Evolutionary conservation across 2,113 vertebrate species (phyloP).

Genomic region (Labrus mixtus): DNA sequence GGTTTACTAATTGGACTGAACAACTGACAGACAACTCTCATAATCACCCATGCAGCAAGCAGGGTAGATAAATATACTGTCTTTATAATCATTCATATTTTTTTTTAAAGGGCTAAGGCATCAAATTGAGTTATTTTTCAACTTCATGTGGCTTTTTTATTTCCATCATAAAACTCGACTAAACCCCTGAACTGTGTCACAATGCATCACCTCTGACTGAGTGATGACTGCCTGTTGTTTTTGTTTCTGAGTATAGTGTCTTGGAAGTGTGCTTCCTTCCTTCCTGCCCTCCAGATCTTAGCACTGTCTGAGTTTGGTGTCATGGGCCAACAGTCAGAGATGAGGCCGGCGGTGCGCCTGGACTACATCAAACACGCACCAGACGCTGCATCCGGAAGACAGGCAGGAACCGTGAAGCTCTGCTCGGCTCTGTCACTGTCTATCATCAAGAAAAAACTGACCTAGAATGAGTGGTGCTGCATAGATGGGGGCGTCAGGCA

Average conservation of each 20-base stretch:
- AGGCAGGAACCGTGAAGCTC: slow-evolving; percentile 70
- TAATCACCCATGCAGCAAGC: neutral
- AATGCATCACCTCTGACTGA: slow-evolving; percentile 37
- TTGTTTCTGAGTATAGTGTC: slow-evolving; percentile 44
- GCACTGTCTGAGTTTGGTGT: slow-evolving; percentile 63
- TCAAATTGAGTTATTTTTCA: slow-evolving; percentile 2
- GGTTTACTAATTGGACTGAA: too few relatives aligned
- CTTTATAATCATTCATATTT: too few relatives aligned
- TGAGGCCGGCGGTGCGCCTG: slow-evolving; percentile 55
- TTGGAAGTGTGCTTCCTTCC: slow-evolving; percentile 70
- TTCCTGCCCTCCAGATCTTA: slow-evolving; percentile 60
- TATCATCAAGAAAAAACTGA: slow-evolving; percentile 55
- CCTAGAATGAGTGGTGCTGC: slow-evolving; percentile 32
- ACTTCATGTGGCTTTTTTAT: slow-evolving; percentile 6
- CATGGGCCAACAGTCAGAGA: slow-evolving; percentile 57
- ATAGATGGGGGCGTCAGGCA: slow-evolving; percentile 32
- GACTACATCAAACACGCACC: slow-evolving; percentile 72
- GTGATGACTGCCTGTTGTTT: slow-evolving; percentile 66
- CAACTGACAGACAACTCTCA: too few relatives aligned
- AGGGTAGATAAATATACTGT: too few relatives aligned
- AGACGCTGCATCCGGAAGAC: slow-evolving; percentile 75
- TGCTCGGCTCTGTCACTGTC: slow-evolving; percentile 62
- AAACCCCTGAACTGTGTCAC: slow-evolving; percentile 35
- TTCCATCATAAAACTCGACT: neutral
- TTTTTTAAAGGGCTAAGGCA: neutral